Evolutionary conservation across 2,888 invertebrate species (phyloP), one percentile per base, ranked within the genome.

Genomic region (Conops quadrifasciatus): DNA sequence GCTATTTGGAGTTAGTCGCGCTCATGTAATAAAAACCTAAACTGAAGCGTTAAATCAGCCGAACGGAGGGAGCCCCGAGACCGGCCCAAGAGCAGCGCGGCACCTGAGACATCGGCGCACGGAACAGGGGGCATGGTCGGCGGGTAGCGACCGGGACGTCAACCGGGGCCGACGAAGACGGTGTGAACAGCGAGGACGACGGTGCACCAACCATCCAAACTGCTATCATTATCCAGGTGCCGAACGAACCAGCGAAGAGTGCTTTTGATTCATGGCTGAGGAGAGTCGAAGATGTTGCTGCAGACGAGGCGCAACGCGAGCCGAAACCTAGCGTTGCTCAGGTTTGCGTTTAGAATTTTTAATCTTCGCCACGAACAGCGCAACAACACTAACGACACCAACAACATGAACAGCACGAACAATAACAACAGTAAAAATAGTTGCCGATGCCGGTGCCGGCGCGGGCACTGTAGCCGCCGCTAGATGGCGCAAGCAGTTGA

Each of bases 221-320:
- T 71, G 65, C 74, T 73, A 73, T 75, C 73, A 75, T 74, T 75
- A 75, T 72, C 74, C 75, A 72, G 74, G 74, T 74, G 73, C 74
- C 74, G 74, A 75, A 72, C 72, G 75, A 71, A 74, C 72, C 71
- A 69, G 69, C 26, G n/a, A 45, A 30, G 28, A 59, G 21, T n/a
- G 49, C 49, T 45, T 59, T 59, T 67, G 67, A 59, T 67, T 67
- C 67, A 59, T 67, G 67, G 24, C 47, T n/a, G 47, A 59, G 47
- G 19, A 56, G 28, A 71, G 58, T 63, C 15, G 67, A 67, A 59
- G 28, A 26, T 21, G 59, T 47, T 30, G 28, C 30, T 15, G 45
- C 13, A 24, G 60, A 26, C 24, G 65, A 36, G 60, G 28, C 19
- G 63, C 21, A 71, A n/a, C n/a, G n/a, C n/a, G n/a, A n/a, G 64